Conservation (phyloP, 2,888 invertebrate genomes). For the Chymomyza caudatula region DNA sequence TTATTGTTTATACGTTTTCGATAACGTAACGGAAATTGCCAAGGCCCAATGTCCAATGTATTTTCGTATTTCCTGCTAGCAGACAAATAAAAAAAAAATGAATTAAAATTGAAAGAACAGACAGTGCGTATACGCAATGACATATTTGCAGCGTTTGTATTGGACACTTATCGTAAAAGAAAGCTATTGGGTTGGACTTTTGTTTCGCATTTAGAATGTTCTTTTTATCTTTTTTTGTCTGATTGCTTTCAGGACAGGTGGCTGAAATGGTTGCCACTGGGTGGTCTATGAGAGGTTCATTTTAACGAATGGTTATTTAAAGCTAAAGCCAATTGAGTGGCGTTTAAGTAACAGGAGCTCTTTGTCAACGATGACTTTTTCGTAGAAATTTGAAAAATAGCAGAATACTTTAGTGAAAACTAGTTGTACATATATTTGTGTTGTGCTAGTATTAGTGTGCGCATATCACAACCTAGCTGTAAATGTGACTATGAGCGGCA, state of each 20-base stretch:
- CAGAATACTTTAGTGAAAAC: too few species aligned
- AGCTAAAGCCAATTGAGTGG: not conserved
- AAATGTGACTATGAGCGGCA: too few species aligned
- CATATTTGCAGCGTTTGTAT: not conserved
- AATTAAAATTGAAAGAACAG: conserved; percentile 39
- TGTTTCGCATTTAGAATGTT: not conserved
- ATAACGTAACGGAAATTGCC: conserved; percentile 71
- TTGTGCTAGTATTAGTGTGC: too few species aligned
- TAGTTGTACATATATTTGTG: too few species aligned
- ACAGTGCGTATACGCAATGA: not conserved
- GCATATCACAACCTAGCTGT: too few species aligned
- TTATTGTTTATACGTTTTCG: conserved; percentile 72
- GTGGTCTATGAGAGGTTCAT: not conserved
- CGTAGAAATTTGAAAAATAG: too few species aligned
- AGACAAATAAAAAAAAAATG: conserved; percentile 43
- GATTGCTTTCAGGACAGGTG: not conserved
- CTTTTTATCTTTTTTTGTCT: not conserved
- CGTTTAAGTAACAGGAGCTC: too few species aligned
- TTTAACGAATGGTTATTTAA: not conserved
- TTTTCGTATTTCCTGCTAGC: conserved; percentile 47
- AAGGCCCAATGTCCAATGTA: conserved; percentile 37
- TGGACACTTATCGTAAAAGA: not conserved
- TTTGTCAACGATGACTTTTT: too few species aligned
- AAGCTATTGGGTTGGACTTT: not conserved
- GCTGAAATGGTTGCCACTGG: not conserved